Evolutionary conservation across 2,797 vertebrate species (phyloP), one percentile per base, ranked within the genome.

Genomic region (Periparus ater): DNA sequence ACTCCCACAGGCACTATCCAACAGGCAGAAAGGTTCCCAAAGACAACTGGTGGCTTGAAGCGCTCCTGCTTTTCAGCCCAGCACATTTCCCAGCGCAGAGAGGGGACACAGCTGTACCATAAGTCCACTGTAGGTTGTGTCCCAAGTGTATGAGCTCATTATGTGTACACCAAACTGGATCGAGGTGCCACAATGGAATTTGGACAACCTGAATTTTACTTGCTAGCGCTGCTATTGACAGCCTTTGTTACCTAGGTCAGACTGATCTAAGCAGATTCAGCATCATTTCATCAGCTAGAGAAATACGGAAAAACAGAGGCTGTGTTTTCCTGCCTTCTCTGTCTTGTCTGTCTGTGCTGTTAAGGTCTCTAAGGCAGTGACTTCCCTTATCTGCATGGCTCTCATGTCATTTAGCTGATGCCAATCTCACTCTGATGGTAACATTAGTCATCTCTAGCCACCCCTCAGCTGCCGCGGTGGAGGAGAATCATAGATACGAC

Each of bases 171-270:
- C 53, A 38, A 25, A 74, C 30, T 16, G 27, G 66, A 85, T 9
- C 0, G 3, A 51, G 40, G 40, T 19, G 42, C 32, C 0, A 0
- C 12, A 51, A 30, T 6, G 13, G 44, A 60, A 67, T 68, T 68
- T 48, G 75, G 79, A 71, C 29, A 80, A 38, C 6, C 9, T 40
- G 66, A 77, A 62, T 78, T 81, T 58, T 42, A 34, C 34, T 19
- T 54, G 16, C 22, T 57, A 45, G 34, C 30, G 27, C 42, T 82
- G 32, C n/a, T 78, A 42, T 29, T 32, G 44, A 50, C 44, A 74
- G 71, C 15, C 34, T 92, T 70, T 66, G 32, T 71, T 58, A 58
- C n/a, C 20, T 19, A 42, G 13, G 40, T 53, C n/a, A n/a, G 25
- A 85, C 4, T 32, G 54, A 68, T 27, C n/a, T 48, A 34, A 40